Conservation (phyloP, 2,888 invertebrate species). For the Hirtodrosophila trivittata region DNA sequence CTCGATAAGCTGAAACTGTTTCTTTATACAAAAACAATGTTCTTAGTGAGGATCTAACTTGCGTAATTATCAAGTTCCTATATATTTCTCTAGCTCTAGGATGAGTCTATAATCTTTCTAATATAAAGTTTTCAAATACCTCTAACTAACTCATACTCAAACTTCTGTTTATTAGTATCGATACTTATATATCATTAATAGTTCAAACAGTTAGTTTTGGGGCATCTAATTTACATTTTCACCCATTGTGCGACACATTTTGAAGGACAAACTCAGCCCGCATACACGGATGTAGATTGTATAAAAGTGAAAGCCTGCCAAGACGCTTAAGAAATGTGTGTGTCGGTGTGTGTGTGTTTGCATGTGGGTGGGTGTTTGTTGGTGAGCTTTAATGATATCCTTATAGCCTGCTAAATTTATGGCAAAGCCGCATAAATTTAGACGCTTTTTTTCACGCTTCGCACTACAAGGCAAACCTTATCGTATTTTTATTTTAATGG, state of each 20-base stretch:
- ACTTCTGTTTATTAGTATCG: no score
- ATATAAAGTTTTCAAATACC: no score
- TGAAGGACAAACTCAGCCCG: constrained; percentile 60
- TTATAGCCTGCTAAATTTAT: constrained; percentile 79
- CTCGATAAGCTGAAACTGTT: no score
- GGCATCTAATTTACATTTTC: constrained; percentile 15
- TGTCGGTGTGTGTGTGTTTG: constrained; percentile 27
- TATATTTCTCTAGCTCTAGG: no score
- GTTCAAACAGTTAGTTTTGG: not conserved
- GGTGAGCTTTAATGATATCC: constrained; percentile 78
- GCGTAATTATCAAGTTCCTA: no score
- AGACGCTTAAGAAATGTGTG: constrained; percentile 28
- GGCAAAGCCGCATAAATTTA: constrained; percentile 77
- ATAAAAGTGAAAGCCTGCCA: constrained; percentile 74
- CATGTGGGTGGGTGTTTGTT: constrained; percentile 47
- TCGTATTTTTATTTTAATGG: constrained; percentile 80
- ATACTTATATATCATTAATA: not conserved
- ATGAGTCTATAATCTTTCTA: no score
- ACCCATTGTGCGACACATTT: constrained; percentile 47
- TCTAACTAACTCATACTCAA: no score
- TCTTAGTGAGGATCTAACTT: no score
- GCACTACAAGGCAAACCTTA: constrained; percentile 69
- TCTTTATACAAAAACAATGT: no score
- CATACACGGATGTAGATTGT: constrained; percentile 50
- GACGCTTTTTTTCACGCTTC: constrained; percentile 69